Base-by-base conservation (phyloP, 2,797 vertebrate genomes). In the Pelobates cultripes region DNA sequence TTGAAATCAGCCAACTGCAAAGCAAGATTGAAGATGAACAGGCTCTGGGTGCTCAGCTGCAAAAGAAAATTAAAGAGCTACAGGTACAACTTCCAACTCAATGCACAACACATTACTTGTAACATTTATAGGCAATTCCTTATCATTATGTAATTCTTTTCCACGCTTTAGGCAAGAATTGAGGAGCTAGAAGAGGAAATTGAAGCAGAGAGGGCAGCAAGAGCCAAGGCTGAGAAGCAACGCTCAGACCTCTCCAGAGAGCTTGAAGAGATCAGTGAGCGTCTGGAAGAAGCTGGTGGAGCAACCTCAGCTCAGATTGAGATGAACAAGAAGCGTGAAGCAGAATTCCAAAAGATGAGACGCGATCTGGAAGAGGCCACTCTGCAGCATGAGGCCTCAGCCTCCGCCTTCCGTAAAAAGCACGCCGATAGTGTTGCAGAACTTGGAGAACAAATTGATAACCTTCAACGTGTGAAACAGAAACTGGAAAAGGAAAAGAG, bases 401-500 rank as follows among this genome's bases (percentile, higher is more conserved):
- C 91, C 0, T 91, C 94, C 0, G 5, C 95, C 0, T 88, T 96
- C 17, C 83, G 94, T 4, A 97, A 97, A 90, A 97, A 97, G 91
- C 96, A 98, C 0, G 92, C 93, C 0, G 95, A 96, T 83, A 96
- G 90, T 0, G 89, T 94, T 7, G 94, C 94, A 0, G 96, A 97
- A 87, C 93, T 96, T 6, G 95, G 95, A 70, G 95, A 96, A 86
- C 96, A 97, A 90, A 94, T 95, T 0, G 95, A 96, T 91, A 96
- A 95, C 90, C 92, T 97, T 77, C 96, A 97, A 63, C 89, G 94
- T 0, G 93, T 97, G 79, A 97, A 97, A 84, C 96, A 97, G 90
- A 98, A 97, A 87, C 91, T 97, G 88, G 95, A 96, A 87, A 97
- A 96, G 86, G 96, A 98, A 89, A 97, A 97, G 76, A 96, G 96